Base-by-base conservation (phyloP, 1,140 invertebrate species). In the Dermatophagoides farinae region DNA sequence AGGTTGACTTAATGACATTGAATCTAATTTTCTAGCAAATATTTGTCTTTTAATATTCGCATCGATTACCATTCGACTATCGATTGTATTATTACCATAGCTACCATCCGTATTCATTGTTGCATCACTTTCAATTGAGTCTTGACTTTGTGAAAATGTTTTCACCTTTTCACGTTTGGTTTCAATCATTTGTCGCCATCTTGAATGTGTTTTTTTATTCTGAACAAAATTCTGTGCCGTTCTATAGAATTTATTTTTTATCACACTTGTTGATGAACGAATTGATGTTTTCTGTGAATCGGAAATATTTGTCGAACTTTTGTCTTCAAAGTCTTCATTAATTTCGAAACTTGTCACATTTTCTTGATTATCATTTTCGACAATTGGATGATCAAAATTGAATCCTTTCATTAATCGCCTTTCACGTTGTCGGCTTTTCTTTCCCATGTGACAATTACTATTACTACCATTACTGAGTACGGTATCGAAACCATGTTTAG, bases 321-420 rank as follows among this genome's bases (percentile, higher is more conserved):
- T 14, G 16, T 22, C 22, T 38, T 40, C n/a, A 38, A 22, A 37
- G 10, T 55, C 60, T n/a, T 39, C 22, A 46, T 61, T 60, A 20
- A 62, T 51, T 10, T 64, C 62, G 37, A 64, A 61, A 51, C 58
- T 61, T 10, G 62, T 47, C 12, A 49, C 41, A 8, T 11, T n/a
- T 8, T 64, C 61, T 31, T 31, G 31, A 31, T 31, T 31, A 31
- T 31, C 8, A 31, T 31, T 31, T 31, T 31, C 47, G 23, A 61
- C 46, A 18, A 57, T 62, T 9, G 66, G 62, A 14, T 67, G 62
- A 40, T 67, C 67, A 39, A 70, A 68, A 73, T 92, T 89, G 76
- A 92, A 92, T 1, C 88, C 88, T 71, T 92, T 92, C 86, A 91
- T 90, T 31, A 92, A 73, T 0, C 88, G 79, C 0, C 88, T 77